These are phyloP conservation scores for Meleagris gallopavo DNA, from an alignment of 2,113 vertebrate species.

Conservation along the genomic window DNA sequence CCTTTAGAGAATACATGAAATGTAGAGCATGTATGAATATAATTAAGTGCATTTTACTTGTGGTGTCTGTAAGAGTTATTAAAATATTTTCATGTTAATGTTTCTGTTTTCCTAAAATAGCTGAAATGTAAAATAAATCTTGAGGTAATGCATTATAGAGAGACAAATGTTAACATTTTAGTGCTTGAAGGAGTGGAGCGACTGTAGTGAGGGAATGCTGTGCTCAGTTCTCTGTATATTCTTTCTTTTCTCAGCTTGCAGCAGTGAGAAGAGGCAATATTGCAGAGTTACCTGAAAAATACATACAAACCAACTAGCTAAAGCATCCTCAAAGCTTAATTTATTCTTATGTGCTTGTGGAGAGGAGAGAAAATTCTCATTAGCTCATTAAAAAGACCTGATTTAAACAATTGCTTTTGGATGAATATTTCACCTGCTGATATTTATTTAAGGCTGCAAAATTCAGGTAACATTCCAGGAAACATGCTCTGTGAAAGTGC, in stretches of 20 bases:
- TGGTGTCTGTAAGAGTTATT: neutral
- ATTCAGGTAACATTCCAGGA: slow-evolving; percentile 66
- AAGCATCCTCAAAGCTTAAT: neutral
- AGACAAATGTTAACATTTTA: neutral
- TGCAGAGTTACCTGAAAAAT: neutral
- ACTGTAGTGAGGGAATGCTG: neutral
- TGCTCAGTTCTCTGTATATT: neutral
- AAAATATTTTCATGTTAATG: neutral
- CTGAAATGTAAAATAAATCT: neutral
- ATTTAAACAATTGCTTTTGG: neutral
- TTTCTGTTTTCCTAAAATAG: neutral
- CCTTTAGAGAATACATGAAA: neutral
- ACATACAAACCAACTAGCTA: neutral
- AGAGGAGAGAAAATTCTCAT: neutral
- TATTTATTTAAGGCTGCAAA: slow-evolving; percentile 63
- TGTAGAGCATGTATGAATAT: neutral
- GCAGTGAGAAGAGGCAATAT: neutral
- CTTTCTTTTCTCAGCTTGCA: neutral
- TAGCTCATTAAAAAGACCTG: neutral
- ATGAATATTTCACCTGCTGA: slow-evolving; percentile 78
- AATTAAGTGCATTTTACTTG: neutral
- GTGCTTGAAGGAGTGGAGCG: neutral
- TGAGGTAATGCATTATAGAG: neutral
- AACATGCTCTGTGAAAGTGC: slow-evolving; percentile 62
- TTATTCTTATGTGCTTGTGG: neutral